Conservation (phyloP, 1,140 invertebrate species). For the Psilanteris sp. region DNA sequence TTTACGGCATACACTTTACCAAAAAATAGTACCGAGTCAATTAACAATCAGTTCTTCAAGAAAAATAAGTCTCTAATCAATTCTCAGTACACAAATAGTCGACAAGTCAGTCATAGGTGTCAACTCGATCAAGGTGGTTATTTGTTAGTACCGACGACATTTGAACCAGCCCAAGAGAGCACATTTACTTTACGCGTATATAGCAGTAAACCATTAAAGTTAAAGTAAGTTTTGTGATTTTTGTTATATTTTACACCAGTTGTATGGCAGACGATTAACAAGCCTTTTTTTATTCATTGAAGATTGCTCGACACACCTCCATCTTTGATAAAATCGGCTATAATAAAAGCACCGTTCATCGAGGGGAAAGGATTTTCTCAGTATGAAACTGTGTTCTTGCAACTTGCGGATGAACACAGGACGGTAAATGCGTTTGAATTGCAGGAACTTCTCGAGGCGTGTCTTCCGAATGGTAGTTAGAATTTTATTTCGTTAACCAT, state of each 20-base stretch:
- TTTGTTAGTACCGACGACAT: conserved; percentile 93
- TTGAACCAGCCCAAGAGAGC: conserved; percentile 94
- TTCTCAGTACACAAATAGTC: conserved; percentile 94
- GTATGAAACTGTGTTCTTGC: conserved; percentile 94
- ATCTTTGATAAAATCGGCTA: conserved; percentile 85
- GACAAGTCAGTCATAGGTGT: conserved; percentile 91
- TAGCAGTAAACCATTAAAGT: conserved; percentile 89
- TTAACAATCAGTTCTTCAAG: conserved; percentile 90
- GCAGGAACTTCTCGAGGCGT: conserved; percentile 93
- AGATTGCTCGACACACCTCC: conserved; percentile 88
- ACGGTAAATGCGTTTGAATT: conserved; percentile 95
- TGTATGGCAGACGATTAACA: conserved; percentile 6
- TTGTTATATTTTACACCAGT: conserved; percentile 13
- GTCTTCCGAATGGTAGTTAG: conserved; percentile 89
- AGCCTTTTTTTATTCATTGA: conserved; percentile 57
- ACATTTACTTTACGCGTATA: conserved; percentile 91
- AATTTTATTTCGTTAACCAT: conserved; percentile 26
- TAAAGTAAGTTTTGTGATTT: conserved; percentile 82
- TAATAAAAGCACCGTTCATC: conserved; percentile 86
- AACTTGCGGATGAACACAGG: conserved; percentile 92
- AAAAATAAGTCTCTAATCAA: conserved; percentile 93
- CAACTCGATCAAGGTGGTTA: conserved; percentile 91
- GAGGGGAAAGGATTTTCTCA: conserved; percentile 89
- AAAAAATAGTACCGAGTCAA: conserved; percentile 85
- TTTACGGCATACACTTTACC: conserved; percentile 92